Base-by-base conservation (phyloP, 2,113 vertebrate genomes). In the Microcebus ravelobensis region DNA sequence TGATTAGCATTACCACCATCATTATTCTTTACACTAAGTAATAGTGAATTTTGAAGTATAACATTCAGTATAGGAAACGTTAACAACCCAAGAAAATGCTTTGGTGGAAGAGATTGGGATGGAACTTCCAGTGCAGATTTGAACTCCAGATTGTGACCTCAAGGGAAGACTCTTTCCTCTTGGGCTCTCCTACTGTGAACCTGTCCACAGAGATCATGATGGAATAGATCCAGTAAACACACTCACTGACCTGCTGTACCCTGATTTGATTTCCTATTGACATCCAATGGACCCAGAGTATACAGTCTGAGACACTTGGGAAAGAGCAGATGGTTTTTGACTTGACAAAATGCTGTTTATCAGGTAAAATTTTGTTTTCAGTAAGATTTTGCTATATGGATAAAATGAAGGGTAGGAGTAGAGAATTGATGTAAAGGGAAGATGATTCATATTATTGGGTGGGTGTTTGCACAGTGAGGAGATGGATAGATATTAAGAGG, bases 11-110 rank as follows among this genome's bases (percentile, higher is more conserved):
- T n/a, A 52, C 42, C 45, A 59, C 42, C 17, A 76, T 55, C 25
- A 80, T 93, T 74, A 93, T 95, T 92, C 34, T 92, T 94, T 85
- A 95, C 10, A 87, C 59, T 48, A 91, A 90, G 67, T 79, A 95
- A 65, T 42, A 83, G 39, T 90, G 63, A 70, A 67, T 93, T 96
- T 77, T 93, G 25, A 59, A 92, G 48, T 74, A 84, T 89, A 91
- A 73, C 17, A 39, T 71, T 36, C 84, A 25, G 25, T 76, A 87
- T 23, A 92, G 52, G 39, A 97, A 67, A 92, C 14, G 18, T 55
- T 91, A 97, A 71, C 31, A 90, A 86, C 61, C 31, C 34, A 71
- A 17, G 92, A 42, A 96, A 91, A 57, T 93, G 25, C 14, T 57
- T 91, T 59, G 42, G 55, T 63, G 27, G 31, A 91, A 95, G 15